Evolutionary conservation across 2,888 invertebrate species (phyloP), one percentile per base, ranked within the genome.

Genomic region (Oegoconia quadripuncta): DNA sequence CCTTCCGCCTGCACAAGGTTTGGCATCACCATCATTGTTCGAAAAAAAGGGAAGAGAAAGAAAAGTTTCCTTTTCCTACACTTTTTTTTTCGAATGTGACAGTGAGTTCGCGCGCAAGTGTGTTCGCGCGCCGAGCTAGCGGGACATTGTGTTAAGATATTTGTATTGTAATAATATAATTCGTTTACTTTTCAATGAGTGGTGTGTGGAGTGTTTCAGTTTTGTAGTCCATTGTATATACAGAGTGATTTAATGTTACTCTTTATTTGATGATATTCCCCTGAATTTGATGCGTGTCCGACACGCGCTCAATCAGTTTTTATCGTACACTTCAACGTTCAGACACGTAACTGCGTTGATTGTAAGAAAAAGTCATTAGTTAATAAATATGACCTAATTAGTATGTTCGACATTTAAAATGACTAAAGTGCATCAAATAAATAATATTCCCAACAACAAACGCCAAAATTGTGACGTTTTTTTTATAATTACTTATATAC

Each of bases 1-100:
- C 78, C 74, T 63, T 87, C 84, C 41, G 79, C 79, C 86, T 84
- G 86, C 62, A 74, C 61, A 73, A 49, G 46, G 44, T 34, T 38
- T 22, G 3, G 9, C 34, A 37, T 33, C 31, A 6, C 13, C 6
- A 11, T 30, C 30, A 27, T 33, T 15, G 29, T 15, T 35, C 22
- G 32, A 36, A 22, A 35, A 35, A 35, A 18, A 32, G 25, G 2
- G 9, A 31, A 23, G n/a, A n/a, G n/a, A n/a, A 23, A 34, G 23
- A 34, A 36, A 29, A 29, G 9, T 16, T 22, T 3, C 9, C n/a
- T 32, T 12, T 31, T 16, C 20, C 16, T 20, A 30, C 5, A 17
- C 7, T 34, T 34, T 34, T 15, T 22, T 22, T 20, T 6, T 17
- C 5, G 11, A 12, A 8, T 33, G 15, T 36, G 25, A 22, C 9